A percentile compares a stretch with the other conserved stretches of the same genome.
These are phyloP conservation scores for Girardinus metallicus DNA, from an alignment of 2,797 vertebrate species.

Conservation along the genomic window DNA sequence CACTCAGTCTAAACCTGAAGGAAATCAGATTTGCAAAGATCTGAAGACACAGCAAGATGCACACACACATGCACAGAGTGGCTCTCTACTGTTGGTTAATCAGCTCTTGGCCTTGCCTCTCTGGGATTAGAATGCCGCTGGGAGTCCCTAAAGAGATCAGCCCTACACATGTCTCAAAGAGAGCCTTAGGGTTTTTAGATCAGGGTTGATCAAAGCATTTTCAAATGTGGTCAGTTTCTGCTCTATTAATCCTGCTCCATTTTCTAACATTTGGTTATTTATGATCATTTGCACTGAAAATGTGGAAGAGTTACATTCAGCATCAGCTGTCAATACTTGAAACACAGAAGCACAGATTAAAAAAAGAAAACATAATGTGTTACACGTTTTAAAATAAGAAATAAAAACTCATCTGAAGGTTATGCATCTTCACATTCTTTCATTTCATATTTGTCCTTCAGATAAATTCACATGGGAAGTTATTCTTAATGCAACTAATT, in stretches of 20 bases:
- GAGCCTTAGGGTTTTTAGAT: neutral
- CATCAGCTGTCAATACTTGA: neutral
- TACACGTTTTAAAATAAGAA: no score
- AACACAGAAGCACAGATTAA: no score
- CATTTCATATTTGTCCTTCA: neutral
- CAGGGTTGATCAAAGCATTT: neutral
- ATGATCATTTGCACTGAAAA: neutral
- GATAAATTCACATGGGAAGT: neutral
- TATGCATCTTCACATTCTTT: neutral
- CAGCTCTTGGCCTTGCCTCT: slow-evolving; percentile 32
- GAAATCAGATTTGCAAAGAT: slow-evolving; percentile 55
- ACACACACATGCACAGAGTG: slow-evolving; percentile 16
- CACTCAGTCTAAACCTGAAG: slow-evolving; percentile 50
- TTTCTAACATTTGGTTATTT: neutral
- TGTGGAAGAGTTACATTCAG: neutral
- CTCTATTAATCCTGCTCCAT: neutral
- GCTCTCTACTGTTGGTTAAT: slow-evolving; percentile 38
- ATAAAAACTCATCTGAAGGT: no score
- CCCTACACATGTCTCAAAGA: slow-evolving; percentile 6
- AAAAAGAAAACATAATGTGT: no score
- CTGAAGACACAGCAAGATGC: slow-evolving; percentile 36
- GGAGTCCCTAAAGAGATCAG: slow-evolving; percentile 28
- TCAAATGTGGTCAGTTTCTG: neutral
- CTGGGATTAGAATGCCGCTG: slow-evolving; percentile 35
- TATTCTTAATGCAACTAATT: neutral